Evolutionary conservation across 1,140 invertebrate species (phyloP), one percentile per base, ranked within the genome.

Genomic region (Drosophila trapezifrons): DNA sequence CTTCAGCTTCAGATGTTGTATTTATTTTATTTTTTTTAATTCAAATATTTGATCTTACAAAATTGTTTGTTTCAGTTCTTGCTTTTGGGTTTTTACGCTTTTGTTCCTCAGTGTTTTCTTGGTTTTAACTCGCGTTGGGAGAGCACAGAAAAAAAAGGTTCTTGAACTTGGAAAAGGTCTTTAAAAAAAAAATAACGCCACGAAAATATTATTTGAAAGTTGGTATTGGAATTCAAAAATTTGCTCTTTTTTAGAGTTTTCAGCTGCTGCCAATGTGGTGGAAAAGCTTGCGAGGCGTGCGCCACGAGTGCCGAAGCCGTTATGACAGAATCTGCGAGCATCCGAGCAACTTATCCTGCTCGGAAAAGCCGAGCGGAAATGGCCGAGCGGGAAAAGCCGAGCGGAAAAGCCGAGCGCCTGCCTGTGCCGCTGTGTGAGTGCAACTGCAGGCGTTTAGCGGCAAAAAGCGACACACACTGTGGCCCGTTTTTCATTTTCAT

Each of bases 281-380:
- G 20, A 65, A 69, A 79, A 70, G 73, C 66, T 55, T 51, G 51
- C 77, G 80, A 89, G 77, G 78, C 85, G 84, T 82, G 85, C 84
- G 85, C 84, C 74, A 80, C 85, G 84, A 89, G 69, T 80, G 84
- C 84, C 84, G 77, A 89, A 89, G 84, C 84, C 84, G 84, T 89
- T 89, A 89, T 89, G 84, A 89, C 85, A 89, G 84, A 89, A 90
- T 89, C 85, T 89, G 76, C 84, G 66, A 84, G 80, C 84, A 80
- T 83, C 84, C 74, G 77, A 72, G 47, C 74, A 87, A 89, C 84
- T 89, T 89, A 89, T 89, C 84, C 84, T 89, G 52, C 58, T 58
- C 37, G 43, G 49, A 54, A 54, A 58, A 59, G 37, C 76, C 55
- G 46, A 54, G 20, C 18, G 32, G 1, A 51, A 52, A 20, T 10